Percentiles rank a stretch among this genome's conserved stretches.
Conservation (phyloP, 2,888 invertebrate species). For the Drosophila cognata region DNA sequence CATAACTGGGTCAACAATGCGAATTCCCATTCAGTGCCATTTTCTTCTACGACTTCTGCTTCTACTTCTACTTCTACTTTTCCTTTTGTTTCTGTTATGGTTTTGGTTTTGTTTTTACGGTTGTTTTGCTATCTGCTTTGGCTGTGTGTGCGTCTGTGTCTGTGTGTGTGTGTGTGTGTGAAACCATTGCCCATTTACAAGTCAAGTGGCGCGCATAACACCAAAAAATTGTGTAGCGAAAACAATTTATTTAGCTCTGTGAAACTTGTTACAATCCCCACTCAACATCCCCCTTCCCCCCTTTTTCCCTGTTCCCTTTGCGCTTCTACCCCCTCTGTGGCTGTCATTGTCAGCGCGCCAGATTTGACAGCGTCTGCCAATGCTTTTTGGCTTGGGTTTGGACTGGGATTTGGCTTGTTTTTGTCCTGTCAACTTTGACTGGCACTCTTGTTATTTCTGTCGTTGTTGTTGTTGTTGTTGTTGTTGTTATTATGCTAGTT, state of each 20-base stretch:
- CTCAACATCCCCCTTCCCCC: neutral
- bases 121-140: conserved; percentile 6
- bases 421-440: conserved; percentile 29
- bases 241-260: conserved; percentile 72
- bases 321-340: neutral
- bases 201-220: conserved; percentile 74
- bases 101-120: conserved; percentile 1
- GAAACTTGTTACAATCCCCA: conserved; percentile 44
- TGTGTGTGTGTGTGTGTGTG: conserved; percentile 26
- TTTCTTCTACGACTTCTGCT: neutral
- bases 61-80: neutral
- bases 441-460: conserved; percentile 8
- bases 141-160: neutral
- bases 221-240: conserved; percentile 77
- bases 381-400: conserved; percentile 50
- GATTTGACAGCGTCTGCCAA: conserved; percentile 72
- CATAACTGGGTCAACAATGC: conserved; percentile 76
- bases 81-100: conserved; percentile 20
- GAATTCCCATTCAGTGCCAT: conserved; percentile 1
- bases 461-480: conserved; percentile 15
- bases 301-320: neutral
- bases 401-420: conserved; percentile 26
- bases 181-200: conserved; percentile 68
- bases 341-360: conserved; percentile 70
- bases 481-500: conserved; percentile 44